Conservation (phyloP, 2,797 vertebrate species). For the Parotocinclus haroldoi region DNA sequence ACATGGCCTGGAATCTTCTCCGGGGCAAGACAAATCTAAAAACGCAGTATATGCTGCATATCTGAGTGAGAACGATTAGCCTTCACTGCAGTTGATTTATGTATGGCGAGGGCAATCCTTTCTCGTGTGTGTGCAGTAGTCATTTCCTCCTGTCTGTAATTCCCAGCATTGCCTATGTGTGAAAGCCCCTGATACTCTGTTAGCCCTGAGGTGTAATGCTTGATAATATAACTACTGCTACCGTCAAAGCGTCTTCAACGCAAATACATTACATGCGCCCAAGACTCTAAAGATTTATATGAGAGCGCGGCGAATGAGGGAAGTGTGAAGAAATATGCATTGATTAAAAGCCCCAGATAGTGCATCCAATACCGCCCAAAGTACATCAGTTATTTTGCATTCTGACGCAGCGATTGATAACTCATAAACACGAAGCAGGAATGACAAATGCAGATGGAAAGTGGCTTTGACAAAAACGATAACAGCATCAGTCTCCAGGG, state of each 20-base stretch:
- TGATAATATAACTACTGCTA: slow-evolving; percentile 98
- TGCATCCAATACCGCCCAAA: slow-evolving; percentile 96
- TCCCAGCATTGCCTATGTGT: slow-evolving; percentile 74
- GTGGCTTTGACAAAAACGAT: slow-evolving; percentile 99
- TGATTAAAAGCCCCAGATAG: slow-evolving; percentile 99
- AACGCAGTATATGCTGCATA: slow-evolving; percentile 73
- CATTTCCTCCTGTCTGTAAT: slow-evolving; percentile 76
- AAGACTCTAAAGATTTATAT: slow-evolving; percentile 97
- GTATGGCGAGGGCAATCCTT: slow-evolving; percentile 88
- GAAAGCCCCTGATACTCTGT: slow-evolving; percentile 84
- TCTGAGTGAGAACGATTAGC: slow-evolving; percentile 84
- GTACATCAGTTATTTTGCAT: slow-evolving; percentile 99
- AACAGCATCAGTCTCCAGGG: slow-evolving; percentile 96
- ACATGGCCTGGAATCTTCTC: slow-evolving; percentile 49
- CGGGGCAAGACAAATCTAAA: slow-evolving; percentile 58
- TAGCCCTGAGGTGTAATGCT: slow-evolving; percentile 95
- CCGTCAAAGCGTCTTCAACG: slow-evolving; percentile 83
- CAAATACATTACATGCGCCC: slow-evolving; percentile 90
- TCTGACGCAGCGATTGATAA: slow-evolving; percentile 99
- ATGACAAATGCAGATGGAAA: slow-evolving; percentile 99
- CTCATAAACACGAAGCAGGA: slow-evolving; percentile 93
- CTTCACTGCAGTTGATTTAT: slow-evolving; percentile 90
- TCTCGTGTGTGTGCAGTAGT: slow-evolving; percentile 74
- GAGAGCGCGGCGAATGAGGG: slow-evolving; percentile 83
- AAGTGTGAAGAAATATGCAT: slow-evolving; percentile 89